Conservation (phyloP, 2,113 vertebrate genomes). For the Strix uralensis region DNA sequence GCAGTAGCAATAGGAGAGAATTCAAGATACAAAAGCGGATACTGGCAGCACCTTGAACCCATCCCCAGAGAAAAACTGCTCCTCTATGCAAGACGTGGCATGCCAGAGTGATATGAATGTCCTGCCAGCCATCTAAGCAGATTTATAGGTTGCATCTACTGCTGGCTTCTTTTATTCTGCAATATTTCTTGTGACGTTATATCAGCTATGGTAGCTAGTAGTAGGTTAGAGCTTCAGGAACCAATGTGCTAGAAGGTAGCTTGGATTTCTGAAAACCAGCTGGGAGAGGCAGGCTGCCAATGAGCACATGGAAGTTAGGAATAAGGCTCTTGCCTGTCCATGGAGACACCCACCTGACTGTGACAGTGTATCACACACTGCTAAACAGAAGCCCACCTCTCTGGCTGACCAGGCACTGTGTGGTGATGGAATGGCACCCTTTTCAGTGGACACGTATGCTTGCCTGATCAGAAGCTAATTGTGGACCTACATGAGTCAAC, state of each 20-base stretch:
- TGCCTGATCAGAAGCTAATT: background rate
- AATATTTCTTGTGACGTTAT: background rate
- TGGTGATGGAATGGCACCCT: accelerated
- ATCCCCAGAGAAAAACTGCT: background rate
- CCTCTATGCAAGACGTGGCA: background rate
- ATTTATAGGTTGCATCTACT: background rate
- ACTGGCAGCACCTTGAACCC: background rate
- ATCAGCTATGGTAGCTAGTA: background rate
- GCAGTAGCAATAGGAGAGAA: background rate
- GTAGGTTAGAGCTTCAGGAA: background rate
- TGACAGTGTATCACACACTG: background rate
- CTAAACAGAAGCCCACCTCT: background rate
- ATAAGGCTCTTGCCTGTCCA: background rate
- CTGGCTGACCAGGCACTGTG: background rate
- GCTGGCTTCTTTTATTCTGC: background rate
- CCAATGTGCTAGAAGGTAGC: background rate
- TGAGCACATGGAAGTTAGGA: background rate
- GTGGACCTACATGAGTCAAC: background rate
- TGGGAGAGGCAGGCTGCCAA: background rate
- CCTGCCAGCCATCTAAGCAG: background rate
- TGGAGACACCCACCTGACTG: background rate
- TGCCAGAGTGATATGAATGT: background rate
- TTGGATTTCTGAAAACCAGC: background rate
- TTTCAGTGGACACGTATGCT: background rate
- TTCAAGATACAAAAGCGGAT: background rate